phyloP scores from a whole-genome alignment of 2,888 invertebrate genomes.

The Eubasilissa splendida region DNA sequence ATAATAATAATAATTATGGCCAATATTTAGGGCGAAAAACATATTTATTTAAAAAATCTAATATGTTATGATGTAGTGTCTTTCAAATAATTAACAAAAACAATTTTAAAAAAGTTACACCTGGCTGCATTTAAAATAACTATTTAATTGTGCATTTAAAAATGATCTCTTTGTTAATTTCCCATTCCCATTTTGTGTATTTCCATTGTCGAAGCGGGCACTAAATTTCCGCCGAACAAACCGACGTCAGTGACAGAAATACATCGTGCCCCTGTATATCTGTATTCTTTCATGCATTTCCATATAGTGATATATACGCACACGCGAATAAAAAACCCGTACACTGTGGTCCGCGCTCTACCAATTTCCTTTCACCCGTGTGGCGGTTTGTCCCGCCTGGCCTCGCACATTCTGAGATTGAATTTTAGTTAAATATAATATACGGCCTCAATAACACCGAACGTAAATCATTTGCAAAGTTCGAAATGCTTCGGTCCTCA shows the following conservation, averaged over 20 bases:
- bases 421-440: constrained; percentile 55
- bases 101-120: too few species aligned
- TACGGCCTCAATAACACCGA: constrained; percentile 52
- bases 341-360: neutral
- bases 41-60: too few species aligned
- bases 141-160: constrained; percentile 2
- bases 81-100: too few species aligned
- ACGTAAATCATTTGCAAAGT: constrained; percentile 52
- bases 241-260: constrained; percentile 29
- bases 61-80: too few species aligned
- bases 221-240: constrained; percentile 24
- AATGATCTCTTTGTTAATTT: neutral
- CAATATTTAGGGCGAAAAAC: too few species aligned
- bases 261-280: constrained; percentile 11
- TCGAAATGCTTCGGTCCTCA: constrained; percentile 27
- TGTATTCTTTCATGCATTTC: constrained; percentile 14
- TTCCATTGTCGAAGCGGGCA: neutral
- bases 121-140: neutral
- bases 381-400: constrained; percentile 13
- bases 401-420: constrained; percentile 45
- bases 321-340: neutral
- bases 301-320: neutral
- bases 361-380: constrained; percentile 16
- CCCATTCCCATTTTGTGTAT: neutral
- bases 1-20: too few species aligned